phyloP scores from a whole-genome alignment of 2,113 vertebrate species.

The Miniopterus natalensis region DNA sequence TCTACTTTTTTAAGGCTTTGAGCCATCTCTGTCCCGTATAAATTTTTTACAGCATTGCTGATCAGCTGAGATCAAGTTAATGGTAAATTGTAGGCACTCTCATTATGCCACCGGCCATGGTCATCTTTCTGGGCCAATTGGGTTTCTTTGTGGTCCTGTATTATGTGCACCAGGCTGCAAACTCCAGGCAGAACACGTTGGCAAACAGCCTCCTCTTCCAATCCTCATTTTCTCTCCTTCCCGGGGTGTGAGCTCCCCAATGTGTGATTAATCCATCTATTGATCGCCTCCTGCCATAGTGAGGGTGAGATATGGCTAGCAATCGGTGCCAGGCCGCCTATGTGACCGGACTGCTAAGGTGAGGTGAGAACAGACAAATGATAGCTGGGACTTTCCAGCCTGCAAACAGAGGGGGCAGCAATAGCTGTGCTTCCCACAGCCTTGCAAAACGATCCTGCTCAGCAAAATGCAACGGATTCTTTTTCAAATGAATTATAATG shows the following conservation, averaged over 20 bases:
- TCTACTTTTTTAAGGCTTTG: background rate
- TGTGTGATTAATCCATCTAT: slow-evolving; percentile 85
- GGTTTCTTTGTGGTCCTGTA: slow-evolving; percentile 46
- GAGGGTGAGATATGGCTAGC: slow-evolving; percentile 80
- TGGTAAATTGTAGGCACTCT: slow-evolving; percentile 38
- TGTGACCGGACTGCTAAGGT: slow-evolving; percentile 80
- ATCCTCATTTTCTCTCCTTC: slow-evolving; percentile 79
- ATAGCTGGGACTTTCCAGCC: slow-evolving; percentile 32
- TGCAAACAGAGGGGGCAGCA: slow-evolving; percentile 30
- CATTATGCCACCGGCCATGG: slow-evolving; percentile 40
- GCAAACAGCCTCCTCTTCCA: slow-evolving; percentile 73
- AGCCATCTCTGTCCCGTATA: background rate
- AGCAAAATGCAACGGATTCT: slow-evolving; percentile 74
- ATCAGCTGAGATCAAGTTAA: slow-evolving; percentile 17
- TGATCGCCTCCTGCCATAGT: slow-evolving; percentile 79
- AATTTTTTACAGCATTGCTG: background rate
- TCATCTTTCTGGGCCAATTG: slow-evolving; percentile 13
- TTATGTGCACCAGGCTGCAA: slow-evolving; percentile 2
- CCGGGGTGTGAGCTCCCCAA: slow-evolving; percentile 77
- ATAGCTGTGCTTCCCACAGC: background rate
- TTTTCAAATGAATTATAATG: slow-evolving; percentile 71
- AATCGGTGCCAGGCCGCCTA: slow-evolving; percentile 72
- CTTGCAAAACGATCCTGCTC: slow-evolving; percentile 24
- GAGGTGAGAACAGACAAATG: slow-evolving; percentile 72
- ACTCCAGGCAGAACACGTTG: slow-evolving; percentile 61